These are phyloP conservation scores for Meiosimyza decipiens DNA, from an alignment of 2,888 invertebrate genomes.

Conservation along the genomic window DNA sequence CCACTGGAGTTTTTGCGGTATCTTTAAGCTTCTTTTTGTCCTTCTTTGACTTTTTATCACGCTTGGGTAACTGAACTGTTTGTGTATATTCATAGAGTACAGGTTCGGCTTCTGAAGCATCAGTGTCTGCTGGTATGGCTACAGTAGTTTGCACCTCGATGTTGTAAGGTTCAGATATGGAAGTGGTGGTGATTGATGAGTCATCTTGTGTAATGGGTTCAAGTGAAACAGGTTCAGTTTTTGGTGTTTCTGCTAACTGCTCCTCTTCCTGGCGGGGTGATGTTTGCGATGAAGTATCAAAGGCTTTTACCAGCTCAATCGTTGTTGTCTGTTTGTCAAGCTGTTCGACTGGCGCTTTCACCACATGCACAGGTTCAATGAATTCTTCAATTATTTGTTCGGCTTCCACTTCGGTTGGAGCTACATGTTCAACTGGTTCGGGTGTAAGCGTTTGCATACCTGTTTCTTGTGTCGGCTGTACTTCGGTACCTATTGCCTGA, in stretches of 20 bases:
- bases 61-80: constrained; percentile 58
- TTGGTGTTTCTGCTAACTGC: background rate
- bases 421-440: constrained; percentile 47
- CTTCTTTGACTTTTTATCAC: constrained; percentile 60
- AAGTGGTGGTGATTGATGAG: constrained; percentile 52
- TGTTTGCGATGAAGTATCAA: constrained; percentile 60
- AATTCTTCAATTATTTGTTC: constrained; percentile 39
- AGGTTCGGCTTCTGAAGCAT: constrained; percentile 61
- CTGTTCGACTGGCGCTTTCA: constrained; percentile 45
- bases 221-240: constrained; percentile 46
- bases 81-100: constrained; percentile 60
- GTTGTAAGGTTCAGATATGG: constrained; percentile 65
- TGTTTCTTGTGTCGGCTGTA: constrained; percentile 50
- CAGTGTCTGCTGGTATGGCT: constrained; percentile 69
- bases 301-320: constrained; percentile 47
- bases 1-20: background rate
- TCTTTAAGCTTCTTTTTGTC: constrained; percentile 49
- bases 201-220: constrained; percentile 50
- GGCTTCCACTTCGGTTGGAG: constrained; percentile 28
- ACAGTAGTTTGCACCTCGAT: constrained; percentile 72
- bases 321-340: constrained; percentile 51
- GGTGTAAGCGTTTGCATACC: constrained; percentile 55
- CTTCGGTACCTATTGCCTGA: constrained; percentile 57
- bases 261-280: constrained; percentile 47
- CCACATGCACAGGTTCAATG: constrained; percentile 39